Evolutionary conservation across 2,113 vertebrate species (phyloP).

Genomic region (Malurus cyaneus): DNA sequence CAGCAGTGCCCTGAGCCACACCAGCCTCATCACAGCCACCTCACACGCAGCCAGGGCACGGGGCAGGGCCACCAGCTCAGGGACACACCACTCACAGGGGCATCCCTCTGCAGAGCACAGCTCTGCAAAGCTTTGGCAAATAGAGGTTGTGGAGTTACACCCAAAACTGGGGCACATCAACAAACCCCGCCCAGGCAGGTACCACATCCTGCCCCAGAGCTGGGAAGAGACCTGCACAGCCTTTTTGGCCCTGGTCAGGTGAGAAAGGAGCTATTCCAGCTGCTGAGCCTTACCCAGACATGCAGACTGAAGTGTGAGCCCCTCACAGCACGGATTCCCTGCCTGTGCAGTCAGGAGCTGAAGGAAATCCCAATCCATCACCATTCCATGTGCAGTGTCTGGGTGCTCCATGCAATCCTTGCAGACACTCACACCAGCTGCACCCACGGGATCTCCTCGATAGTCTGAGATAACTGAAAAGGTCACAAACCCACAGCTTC

Average conservation of each 20-base stretch:
- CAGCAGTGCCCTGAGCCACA: neutral
- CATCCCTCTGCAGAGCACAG: neutral
- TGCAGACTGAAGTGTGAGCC: neutral
- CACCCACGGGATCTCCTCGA: rapidly evolving
- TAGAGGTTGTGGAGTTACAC: rapidly evolving
- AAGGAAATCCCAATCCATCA: neutral
- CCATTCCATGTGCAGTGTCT: rapidly evolving
- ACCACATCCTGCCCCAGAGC: neutral
- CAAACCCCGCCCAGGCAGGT: neutral
- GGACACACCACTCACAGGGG: neutral
- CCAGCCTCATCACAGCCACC: rapidly evolving
- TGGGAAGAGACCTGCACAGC: neutral
- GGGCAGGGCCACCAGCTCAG: neutral
- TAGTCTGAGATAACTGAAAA: neutral
- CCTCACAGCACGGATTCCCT: neutral
- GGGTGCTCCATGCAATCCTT: rapidly evolving
- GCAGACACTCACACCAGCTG: neutral
- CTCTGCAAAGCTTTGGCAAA: neutral
- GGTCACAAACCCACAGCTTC: neutral
- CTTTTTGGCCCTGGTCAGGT: neutral
- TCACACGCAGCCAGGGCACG: rapidly evolving
- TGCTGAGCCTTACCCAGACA: rapidly evolving
- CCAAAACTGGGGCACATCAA: neutral
- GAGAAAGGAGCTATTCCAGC: neutral
- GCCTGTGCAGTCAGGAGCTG: neutral